These are phyloP conservation scores for Xiphophorus hellerii DNA, from an alignment of 2,113 vertebrate species.

Conservation along the genomic window DNA sequence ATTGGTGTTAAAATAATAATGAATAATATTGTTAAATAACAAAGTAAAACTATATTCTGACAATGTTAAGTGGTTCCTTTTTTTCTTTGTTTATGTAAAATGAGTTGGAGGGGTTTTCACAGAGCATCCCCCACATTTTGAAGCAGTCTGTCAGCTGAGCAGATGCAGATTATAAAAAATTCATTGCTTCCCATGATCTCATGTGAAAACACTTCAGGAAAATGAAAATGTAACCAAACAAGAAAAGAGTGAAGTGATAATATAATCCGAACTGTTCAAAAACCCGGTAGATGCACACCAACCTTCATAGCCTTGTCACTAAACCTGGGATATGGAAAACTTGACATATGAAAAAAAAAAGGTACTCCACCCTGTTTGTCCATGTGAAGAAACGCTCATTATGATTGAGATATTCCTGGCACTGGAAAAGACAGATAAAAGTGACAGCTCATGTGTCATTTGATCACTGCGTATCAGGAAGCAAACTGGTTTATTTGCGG, in stretches of 20 bases:
- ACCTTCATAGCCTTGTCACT: not conserved
- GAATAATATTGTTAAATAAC: not conserved
- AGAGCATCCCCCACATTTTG: not conserved
- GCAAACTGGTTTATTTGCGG: constrained; percentile 9
- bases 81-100: not conserved
- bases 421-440: not conserved
- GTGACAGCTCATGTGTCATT: constrained; percentile 14
- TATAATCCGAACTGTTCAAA: not conserved
- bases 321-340: not conserved
- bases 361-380: not conserved
- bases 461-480: constrained; percentile 29
- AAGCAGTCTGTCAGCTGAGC: not conserved
- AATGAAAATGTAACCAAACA: constrained; percentile 1
- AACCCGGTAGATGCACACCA: not conserved
- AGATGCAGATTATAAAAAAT: not conserved
- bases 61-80: not conserved
- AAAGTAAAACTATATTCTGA: not conserved
- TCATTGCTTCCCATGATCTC: not conserved
- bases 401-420: constrained; percentile 3
- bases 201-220: not conserved
- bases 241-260: constrained; percentile 10
- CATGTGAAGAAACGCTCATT: not conserved
- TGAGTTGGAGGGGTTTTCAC: not conserved
- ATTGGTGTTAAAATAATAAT: not conserved
- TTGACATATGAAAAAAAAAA: too few relatives aligned